A percentile compares a stretch with the other conserved stretches of the same genome.
Evolutionary conservation across 2,888 invertebrate genomes (phyloP).

Genomic region (Timandra comae): DNA sequence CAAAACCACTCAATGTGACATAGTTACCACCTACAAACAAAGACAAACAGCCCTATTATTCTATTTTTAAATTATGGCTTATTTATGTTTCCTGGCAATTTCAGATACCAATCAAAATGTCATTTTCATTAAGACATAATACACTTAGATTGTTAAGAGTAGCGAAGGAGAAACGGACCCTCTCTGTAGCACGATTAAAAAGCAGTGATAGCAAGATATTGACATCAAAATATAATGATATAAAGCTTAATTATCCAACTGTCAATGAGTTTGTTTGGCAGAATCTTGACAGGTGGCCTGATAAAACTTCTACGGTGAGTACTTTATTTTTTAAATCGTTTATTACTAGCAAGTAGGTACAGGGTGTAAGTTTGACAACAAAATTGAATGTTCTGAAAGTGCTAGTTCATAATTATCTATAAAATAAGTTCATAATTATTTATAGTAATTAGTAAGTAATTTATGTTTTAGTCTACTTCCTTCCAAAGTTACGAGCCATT

Average conservation of each 20-base stretch:
- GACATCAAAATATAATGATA: constrained; percentile 66
- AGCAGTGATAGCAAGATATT: constrained; percentile 44
- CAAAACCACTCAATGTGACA: no score
- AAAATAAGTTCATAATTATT: no score
- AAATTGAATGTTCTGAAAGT: no score
- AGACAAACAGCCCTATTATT: no score
- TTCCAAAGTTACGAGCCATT: no score
- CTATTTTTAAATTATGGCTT: not conserved
- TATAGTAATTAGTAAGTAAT: no score
- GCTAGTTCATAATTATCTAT: no score
- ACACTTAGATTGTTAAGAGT: constrained; percentile 4
- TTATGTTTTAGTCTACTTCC: no score
- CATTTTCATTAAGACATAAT: not conserved
- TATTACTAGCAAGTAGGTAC: no score
- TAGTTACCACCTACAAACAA: no score
- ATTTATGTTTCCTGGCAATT: not conserved
- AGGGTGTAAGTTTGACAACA: no score
- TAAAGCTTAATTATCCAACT: constrained; percentile 68
- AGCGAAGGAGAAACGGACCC: constrained; percentile 8
- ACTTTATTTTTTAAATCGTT: no score
- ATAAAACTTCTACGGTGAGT: constrained; percentile 81
- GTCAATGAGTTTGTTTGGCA: constrained; percentile 80
- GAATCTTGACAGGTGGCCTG: constrained; percentile 80
- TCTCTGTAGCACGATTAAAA: constrained; percentile 28
- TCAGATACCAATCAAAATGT: not conserved